Base-by-base conservation (phyloP, 2,113 vertebrate species). In the Nestor notabilis region DNA sequence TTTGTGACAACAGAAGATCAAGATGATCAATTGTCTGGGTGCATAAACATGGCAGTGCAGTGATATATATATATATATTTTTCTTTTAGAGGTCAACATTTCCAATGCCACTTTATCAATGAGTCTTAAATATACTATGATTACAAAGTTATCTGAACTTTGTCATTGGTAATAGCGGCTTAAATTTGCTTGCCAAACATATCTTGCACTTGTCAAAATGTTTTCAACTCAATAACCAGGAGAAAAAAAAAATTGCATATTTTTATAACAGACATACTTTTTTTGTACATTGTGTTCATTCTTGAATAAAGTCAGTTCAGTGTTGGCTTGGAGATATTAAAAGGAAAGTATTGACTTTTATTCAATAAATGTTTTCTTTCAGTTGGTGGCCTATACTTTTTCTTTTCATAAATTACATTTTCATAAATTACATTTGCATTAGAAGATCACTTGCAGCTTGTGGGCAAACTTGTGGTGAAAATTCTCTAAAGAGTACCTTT, bases 301-400 rank as follows among this genome's bases (percentile, higher is more conserved):
- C 98, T 98, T 97, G 96, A 98, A 98, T 98, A 97, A 98, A 98
- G 97, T 98, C 93, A 97, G 97, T 98, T 98, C 96, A 97, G 93
- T 98, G 98, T 98, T 98, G 97, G 98, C 98, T 98, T 99, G 98
- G 98, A 99, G 98, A 98, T 98, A 98, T 98, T 98, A 98, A 98
- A 98, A 98, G 91, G 89, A 97, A 97, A 98, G 94, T 98, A 98
- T 97, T 98, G 98, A 98, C 95, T 98, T 98, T 98, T 96, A 98
- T 96, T 98, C 96, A 98, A 98, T 98, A 98, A 98, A 98, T 98
- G 98, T 98, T 98, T 98, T 98, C 97, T 98, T 98, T 98, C 96
- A 96, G 69, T 93, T 96, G 71, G 47, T 97, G 89, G 83, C 85
- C 93, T 97, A 79, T 31, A 55, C 87, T 93, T 97, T 95, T 95